phyloP scores from a whole-genome alignment of 2,797 vertebrate genomes.

The Kryptolebias ocellatus region DNA sequence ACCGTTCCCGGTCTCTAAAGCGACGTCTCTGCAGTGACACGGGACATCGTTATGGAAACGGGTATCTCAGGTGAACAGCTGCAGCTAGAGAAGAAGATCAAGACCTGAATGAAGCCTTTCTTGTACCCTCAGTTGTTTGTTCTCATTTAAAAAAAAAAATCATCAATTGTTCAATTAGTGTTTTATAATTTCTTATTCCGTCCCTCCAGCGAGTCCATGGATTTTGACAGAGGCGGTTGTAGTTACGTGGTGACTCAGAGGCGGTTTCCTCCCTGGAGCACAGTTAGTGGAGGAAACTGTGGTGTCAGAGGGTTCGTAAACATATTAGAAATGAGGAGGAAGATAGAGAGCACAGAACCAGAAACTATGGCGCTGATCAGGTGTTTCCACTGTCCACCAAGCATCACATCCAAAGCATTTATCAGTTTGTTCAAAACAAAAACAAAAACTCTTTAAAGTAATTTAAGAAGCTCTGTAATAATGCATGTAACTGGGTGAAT shows the following conservation, averaged over 20 bases:
- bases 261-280: conserved; percentile 12
- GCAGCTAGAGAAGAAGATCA: conserved; percentile 14
- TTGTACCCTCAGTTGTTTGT: too few relatives aligned
- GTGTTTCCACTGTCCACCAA: background rate
- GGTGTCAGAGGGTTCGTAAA: conserved; percentile 28
- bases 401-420: accelerated
- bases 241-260: conserved; percentile 20
- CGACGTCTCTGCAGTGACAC: conserved; percentile 20
- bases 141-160: background rate
- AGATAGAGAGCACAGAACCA: background rate
- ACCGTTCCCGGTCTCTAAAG: conserved; percentile 21
- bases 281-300: conserved; percentile 20
- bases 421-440: accelerated
- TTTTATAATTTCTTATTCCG: background rate
- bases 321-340: conserved; percentile 18
- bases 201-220: conserved; percentile 9
- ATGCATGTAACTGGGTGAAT: too few relatives aligned
- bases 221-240: conserved; percentile 25
- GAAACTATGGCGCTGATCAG: background rate
- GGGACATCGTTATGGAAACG: conserved; percentile 47
- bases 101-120: too few relatives aligned
- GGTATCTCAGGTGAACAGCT: conserved; percentile 16
- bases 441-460: background rate
- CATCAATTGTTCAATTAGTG: background rate
- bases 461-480: too few relatives aligned